These are phyloP conservation scores for Prunella fulvescens DNA, from an alignment of 2,113 vertebrate genomes.

Conservation along the genomic window DNA sequence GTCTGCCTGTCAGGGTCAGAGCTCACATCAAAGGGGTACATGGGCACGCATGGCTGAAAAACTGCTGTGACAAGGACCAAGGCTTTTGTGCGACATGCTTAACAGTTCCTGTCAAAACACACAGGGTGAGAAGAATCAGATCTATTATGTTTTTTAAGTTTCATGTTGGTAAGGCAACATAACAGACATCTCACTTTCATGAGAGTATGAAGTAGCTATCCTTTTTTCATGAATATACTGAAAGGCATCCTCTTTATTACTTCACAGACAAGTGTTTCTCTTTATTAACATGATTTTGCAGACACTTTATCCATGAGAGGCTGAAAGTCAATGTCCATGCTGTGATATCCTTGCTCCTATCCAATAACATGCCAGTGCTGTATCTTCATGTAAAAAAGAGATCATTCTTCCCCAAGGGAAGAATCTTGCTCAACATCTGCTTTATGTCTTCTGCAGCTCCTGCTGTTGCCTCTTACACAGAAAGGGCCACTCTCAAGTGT, in stretches of 20 bases:
- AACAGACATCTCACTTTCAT: background rate
- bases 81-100: background rate
- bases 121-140: background rate
- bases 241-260: background rate
- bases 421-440: slow-evolving; percentile 32
- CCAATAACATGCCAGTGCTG: background rate
- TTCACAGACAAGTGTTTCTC: background rate
- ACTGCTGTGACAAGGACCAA: background rate
- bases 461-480: background rate
- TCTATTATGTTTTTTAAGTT: background rate
- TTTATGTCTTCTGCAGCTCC: slow-evolving; percentile 40
- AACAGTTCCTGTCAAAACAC: background rate
- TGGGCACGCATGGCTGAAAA: background rate
- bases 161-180: background rate
- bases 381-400: background rate
- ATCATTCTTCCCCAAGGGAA: background rate
- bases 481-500: slow-evolving; percentile 10
- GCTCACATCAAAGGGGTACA: background rate
- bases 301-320: background rate
- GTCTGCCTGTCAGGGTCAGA: background rate
- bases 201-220: background rate
- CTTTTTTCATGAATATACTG: background rate
- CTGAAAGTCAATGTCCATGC: background rate
- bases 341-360: background rate
- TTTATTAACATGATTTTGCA: background rate